A percentile compares a stretch with the other conserved stretches of the same genome.
These are phyloP conservation scores for Leptopilina clavipes DNA, from an alignment of 1,140 invertebrate species.

Conservation along the genomic window DNA sequence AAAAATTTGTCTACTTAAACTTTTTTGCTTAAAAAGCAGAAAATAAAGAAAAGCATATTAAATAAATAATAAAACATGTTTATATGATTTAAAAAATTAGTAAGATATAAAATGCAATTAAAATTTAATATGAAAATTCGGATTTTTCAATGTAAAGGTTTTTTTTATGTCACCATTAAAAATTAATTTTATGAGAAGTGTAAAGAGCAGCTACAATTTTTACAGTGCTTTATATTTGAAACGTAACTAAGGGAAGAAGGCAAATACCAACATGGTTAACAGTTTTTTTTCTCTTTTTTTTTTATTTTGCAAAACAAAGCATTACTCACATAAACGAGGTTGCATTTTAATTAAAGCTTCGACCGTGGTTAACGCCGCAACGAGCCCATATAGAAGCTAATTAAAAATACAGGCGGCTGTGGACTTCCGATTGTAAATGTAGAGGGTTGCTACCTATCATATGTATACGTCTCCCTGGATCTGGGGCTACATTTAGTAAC, in stretches of 20 bases:
- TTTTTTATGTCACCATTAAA: neutral
- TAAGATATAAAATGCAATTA: no score
- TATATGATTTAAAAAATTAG: no score
- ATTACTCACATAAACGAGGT: conserved; percentile 27
- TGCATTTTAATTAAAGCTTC: conserved; percentile 32
- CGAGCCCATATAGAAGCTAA: conserved; percentile 35
- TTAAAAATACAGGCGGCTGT: conserved; percentile 36
- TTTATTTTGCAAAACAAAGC: conserved; percentile 10
- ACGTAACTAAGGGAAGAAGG: neutral
- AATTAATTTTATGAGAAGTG: neutral
- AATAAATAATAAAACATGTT: no score
- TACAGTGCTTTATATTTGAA: neutral
- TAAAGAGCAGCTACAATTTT: neutral
- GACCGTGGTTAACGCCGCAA: conserved; percentile 23
- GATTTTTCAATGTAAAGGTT: neutral
- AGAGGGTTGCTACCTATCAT: conserved; percentile 18
- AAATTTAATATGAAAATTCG: no score
- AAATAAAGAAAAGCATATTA: no score
- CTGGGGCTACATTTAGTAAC: conserved; percentile 11
- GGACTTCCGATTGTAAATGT: conserved; percentile 31
- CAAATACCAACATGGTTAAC: neutral
- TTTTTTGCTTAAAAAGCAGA: no score
- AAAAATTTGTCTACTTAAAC: no score
- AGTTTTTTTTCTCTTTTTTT: neutral
- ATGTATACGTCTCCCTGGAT: neutral